Evolutionary conservation across 2,113 vertebrate species (phyloP), one percentile per base, ranked within the genome.

Genomic region (Hemicordylus capensis): DNA sequence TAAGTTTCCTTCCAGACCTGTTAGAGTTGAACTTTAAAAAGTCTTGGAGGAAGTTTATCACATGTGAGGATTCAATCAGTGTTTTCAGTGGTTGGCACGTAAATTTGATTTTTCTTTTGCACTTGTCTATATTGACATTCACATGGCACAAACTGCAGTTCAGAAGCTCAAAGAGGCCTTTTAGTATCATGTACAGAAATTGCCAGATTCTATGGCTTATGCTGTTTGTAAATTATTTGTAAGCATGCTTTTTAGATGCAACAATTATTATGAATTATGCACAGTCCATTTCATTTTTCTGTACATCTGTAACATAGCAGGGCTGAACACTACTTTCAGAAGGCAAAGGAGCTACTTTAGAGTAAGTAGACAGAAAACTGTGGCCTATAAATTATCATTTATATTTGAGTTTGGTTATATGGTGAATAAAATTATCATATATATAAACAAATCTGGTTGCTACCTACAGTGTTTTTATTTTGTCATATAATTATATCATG

Each of bases 381-480:
- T 79, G 15, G 66, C 54, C n/a, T 0, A 0, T 85, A 94, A 93
- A 72, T 51, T 93, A 89, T 86, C 75, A 84, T 83, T 76, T 88
- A 86, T 74, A 89, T 86, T 34, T 92, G 87, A 94, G 84, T 94
- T 91, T 88, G 91, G 86, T 89, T 92, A 92, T 72, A 80, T 89
- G 64, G 39, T 91, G 90, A 94, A 88, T 72, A 85, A 88, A 81
- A 89, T 75, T 81, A 88, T 63, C 91, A 89, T 39, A 85, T 0
- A 22, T 73, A 88, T 93, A 96, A 96, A 95, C 94, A 96, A 96
- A 96, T 95, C 94, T 96, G 95, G 91, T 95, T 87, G 1, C 85
- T 94, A 95, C 90, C 94, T 96, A 95, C 90, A 92, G 93, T 95
- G 94, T 91, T 95, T 95, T 93, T 95, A 95, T 94, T 85, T 95